Evolutionary conservation across 1,140 invertebrate species (phyloP), one percentile per base, ranked within the genome.

Genomic region (Brachionus sp.): DNA sequence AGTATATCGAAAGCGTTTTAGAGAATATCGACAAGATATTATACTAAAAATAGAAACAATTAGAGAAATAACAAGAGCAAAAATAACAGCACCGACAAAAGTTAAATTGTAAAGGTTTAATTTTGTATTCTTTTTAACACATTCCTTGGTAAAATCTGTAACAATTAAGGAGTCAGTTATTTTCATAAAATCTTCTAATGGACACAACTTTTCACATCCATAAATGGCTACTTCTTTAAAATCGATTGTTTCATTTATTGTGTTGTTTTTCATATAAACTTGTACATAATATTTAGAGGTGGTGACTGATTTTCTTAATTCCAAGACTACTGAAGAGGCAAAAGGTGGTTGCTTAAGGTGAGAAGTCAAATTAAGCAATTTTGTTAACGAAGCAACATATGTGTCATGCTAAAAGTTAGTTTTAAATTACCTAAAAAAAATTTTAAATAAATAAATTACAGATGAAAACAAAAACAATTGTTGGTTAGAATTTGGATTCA

Each of bases 181-280:
- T 62, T 19, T 80, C 77, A 62, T 66, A 80, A 80, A 80, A 29
- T 80, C 62, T 37, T 66, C 62, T 13, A 80, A 25, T 9, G 50
- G 77, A 66, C 77, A 80, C 19, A 80, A n/a, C 7, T 42, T 39
- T 10, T 80, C 77, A 66, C 77, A 80, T 13, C 77, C 77, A 62
- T 80, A 66, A 42, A 80, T 33, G 25, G 12, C 62, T 19, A 80
- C 23, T 33, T 57, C 50, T 42, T 33, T 80, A 66, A 80, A 80
- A 29, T 80, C 39, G 12, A 80, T 80, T 16, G 29, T 33, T 42
- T 80, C 50, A 29, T 39, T n/a, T 10, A 23, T 10, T 19, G 77
- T 80, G 19, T 80, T 80, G n/a, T 80, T 80, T 66, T 80, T 80
- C 2, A 62, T 1, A 42, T 62, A 80, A 62, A 66, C 50, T 80